Percentiles rank a stretch among this genome's conserved stretches.
phyloP scores from a whole-genome alignment of 2,797 vertebrate genomes.

The Allobates femoralis region DNA sequence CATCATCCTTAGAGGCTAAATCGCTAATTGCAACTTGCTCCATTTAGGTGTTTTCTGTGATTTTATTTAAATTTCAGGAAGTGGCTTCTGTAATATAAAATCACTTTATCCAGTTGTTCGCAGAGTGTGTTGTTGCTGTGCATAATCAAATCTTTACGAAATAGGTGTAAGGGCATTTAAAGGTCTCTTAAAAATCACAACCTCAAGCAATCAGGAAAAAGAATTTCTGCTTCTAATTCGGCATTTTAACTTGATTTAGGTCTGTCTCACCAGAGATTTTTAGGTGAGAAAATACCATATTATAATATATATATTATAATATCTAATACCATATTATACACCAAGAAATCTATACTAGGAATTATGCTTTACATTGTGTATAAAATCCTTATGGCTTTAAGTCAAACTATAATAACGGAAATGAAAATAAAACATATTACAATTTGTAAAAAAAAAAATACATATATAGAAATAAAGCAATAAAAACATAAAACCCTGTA shows the following conservation, averaged over 20 bases:
- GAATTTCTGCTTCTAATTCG: slow-evolving; percentile 44
- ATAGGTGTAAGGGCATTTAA: slow-evolving; percentile 56
- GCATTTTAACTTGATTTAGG: slow-evolving; percentile 48
- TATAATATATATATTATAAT: neutral
- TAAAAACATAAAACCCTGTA: neutral
- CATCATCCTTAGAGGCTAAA: slow-evolving; percentile 51
- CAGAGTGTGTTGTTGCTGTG: slow-evolving; percentile 51
- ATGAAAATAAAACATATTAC: neutral
- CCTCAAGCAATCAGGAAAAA: slow-evolving; percentile 58
- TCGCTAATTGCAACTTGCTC: slow-evolving; percentile 45
- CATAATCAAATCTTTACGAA: slow-evolving; percentile 59
- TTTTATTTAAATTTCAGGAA: slow-evolving; percentile 52
- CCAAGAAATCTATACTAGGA: neutral
- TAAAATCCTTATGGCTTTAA: neutral
- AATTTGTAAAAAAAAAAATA: neutral
- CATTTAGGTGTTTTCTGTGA: slow-evolving; percentile 43
- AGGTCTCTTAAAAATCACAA: slow-evolving; percentile 51
- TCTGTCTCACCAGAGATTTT: slow-evolving; percentile 29
- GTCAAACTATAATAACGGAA: neutral
- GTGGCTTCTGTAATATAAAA: slow-evolving; percentile 44
- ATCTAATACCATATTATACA: neutral
- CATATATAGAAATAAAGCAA: neutral
- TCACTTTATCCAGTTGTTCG: slow-evolving; percentile 44
- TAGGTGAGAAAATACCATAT: slow-evolving; percentile 29
- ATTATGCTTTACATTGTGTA: neutral